These are phyloP conservation scores for Habropoda laboriosa DNA, from an alignment of 1,140 invertebrate species.

Conservation along the genomic window DNA sequence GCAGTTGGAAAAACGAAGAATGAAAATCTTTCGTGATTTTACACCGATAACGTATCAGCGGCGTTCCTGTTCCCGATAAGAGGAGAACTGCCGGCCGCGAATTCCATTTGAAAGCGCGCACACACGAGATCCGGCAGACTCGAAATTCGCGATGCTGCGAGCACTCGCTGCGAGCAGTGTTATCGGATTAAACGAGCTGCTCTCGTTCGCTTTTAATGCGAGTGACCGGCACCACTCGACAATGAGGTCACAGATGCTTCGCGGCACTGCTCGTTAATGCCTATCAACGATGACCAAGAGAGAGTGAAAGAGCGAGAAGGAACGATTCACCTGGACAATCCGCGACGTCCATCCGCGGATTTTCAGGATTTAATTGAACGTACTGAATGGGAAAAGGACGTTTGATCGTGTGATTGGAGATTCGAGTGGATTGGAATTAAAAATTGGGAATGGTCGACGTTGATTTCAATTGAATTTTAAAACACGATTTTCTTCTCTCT, in stretches of 20 bases:
- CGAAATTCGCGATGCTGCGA: constrained; percentile 26
- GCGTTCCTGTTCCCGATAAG: background rate
- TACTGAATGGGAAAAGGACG: background rate
- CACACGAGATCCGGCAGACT: background rate
- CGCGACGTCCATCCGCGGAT: background rate
- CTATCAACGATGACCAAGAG: constrained; percentile 8
- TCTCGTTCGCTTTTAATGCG: constrained; percentile 51
- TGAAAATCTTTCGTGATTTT: background rate
- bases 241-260: constrained; percentile 52
- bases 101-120: background rate
- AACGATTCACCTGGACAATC: constrained; percentile 16
- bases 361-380: constrained; percentile 8
- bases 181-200: constrained; percentile 48
- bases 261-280: constrained; percentile 25
- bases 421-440: background rate
- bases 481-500: too few relatives aligned
- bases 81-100: background rate
- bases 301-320: too few relatives aligned
- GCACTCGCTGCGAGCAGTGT: constrained; percentile 13
- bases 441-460: background rate
- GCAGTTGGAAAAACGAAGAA: background rate
- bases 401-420: background rate
- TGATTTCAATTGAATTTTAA: too few relatives aligned
- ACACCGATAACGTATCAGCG: constrained; percentile 27
- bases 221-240: constrained; percentile 46